phyloP scores from a whole-genome alignment of 2,797 vertebrate genomes.

The Lagorchestes hirsutus region DNA sequence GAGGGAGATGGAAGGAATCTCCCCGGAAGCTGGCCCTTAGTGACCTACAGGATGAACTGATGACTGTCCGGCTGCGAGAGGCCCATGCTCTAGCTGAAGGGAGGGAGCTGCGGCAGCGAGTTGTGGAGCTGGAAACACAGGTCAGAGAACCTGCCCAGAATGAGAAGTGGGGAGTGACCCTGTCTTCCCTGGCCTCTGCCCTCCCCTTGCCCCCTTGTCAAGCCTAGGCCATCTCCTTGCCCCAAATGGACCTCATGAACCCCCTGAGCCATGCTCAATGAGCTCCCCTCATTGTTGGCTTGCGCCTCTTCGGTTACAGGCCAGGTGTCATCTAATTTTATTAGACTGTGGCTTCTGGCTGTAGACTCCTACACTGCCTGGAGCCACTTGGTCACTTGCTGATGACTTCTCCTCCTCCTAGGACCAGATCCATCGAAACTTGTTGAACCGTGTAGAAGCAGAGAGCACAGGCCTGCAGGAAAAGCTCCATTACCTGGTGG shows the following conservation, averaged over 20 bases:
- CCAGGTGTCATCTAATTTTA: not conserved
- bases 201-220: not conserved
- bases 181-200: not conserved
- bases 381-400: not conserved
- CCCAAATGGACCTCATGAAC: not conserved
- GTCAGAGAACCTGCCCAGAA: slow-evolving; percentile 80
- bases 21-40: slow-evolving; percentile 93
- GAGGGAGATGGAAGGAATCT: slow-evolving; percentile 96
- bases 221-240: not conserved
- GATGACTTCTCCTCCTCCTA: slow-evolving; percentile 68
- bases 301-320: not conserved
- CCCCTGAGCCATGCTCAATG: not conserved
- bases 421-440: slow-evolving; percentile 94
- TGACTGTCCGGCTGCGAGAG: slow-evolving; percentile 92
- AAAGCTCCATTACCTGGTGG: slow-evolving; percentile 90
- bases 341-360: not conserved
- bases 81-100: slow-evolving; percentile 94
- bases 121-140: slow-evolving; percentile 95
- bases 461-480: slow-evolving; percentile 93
- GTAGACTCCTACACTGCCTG: not conserved
- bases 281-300: not conserved
- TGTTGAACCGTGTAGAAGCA: slow-evolving; percentile 92
- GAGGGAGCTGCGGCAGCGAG: slow-evolving; percentile 92
- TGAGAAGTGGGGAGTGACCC: not conserved
- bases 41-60: slow-evolving; percentile 95